Base-by-base conservation (phyloP, 2,113 vertebrate genomes). In the Orycteropus afer region DNA sequence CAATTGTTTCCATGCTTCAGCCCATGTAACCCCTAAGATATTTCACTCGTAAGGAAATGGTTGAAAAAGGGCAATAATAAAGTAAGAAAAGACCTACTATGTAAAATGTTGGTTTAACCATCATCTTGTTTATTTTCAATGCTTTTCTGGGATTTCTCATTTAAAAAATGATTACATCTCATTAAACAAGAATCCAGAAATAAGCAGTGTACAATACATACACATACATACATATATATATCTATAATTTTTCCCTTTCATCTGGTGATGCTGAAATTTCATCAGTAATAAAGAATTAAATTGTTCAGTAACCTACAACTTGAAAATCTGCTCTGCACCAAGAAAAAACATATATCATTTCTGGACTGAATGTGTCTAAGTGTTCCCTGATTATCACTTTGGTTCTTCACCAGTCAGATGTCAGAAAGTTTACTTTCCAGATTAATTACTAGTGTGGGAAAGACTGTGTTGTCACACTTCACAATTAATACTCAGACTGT, bases 401-500 rank as follows among this genome's bases (percentile, higher is more conserved):
- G 82, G 89, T 63, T 93, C 65, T 98, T 93, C 61, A 89, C 96
- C 94, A 95, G 89, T 74, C 89, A 37, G 94, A 96, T 86, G 96
- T 97, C 96, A 98, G 92, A 96, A 76, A 93, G 93, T 89, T 96
- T 97, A 96, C 96, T 97, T 98, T 98, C 93, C 95, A 92, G 96
- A 98, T 98, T 98, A 98, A 98, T 98, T 98, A 98, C 97, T 97
- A 98, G 97, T 95, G 97, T 96, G 94, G 95, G 23, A 29, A 97
- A 96, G 96, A 95, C 90, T 96, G 61, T 95, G 95, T 96, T 96
- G 91, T 97, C 98, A 97, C 93, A 96, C 97, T 98, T 98, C 98
- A 97, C 98, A 98, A 98, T 98, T 98, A 98, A 98, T 98, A 98
- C 97, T 98, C 97, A 97, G 96, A 95, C 94, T 96, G 95, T 98